Evolutionary conservation across 2,888 invertebrate species (phyloP).

Genomic region (Aporophyla lueneburgensis): DNA sequence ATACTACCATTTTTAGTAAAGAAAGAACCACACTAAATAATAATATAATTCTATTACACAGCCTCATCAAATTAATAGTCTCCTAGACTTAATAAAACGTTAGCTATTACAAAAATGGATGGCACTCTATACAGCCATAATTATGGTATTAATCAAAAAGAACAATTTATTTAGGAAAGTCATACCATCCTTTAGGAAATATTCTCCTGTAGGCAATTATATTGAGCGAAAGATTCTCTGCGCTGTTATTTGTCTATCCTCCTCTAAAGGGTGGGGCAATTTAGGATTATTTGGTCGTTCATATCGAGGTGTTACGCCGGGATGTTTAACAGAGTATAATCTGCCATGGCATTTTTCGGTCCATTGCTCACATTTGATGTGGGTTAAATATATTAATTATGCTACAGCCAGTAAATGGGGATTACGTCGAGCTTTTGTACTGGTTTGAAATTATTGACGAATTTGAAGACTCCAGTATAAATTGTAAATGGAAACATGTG

Average conservation of each 20-base stretch:
- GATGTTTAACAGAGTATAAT: conserved; percentile 71
- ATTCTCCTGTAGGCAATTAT: conserved; percentile 59
- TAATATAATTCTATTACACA: conserved; percentile 43
- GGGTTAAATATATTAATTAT: conserved; percentile 60
- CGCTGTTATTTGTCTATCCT: conserved; percentile 58
- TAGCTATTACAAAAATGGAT: conserved; percentile 56
- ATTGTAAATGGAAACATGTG: conserved; percentile 40
- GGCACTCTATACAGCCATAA: conserved; percentile 54
- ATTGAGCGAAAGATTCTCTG: conserved; percentile 54
- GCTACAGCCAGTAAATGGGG: conserved; percentile 38
- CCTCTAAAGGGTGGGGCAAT: conserved; percentile 32
- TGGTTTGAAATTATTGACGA: conserved; percentile 47
- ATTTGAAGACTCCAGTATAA: conserved; percentile 44
- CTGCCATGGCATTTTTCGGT: conserved; percentile 71
- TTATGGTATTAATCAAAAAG: conserved; percentile 61
- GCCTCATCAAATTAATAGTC: conserved; percentile 51
- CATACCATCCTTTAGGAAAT: conserved; percentile 50
- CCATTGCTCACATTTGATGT: conserved; percentile 64
- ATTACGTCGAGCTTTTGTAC: conserved; percentile 35
- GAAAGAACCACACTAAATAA: conserved; percentile 30
- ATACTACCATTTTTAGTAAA: not conserved
- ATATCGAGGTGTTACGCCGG: conserved; percentile 62
- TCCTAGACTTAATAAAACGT: conserved; percentile 54
- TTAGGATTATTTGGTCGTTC: conserved; percentile 43
- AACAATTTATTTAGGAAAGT: conserved; percentile 61